Evolutionary conservation across 2,888 invertebrate genomes (phyloP), one percentile per base, ranked within the genome.

Genomic region (Drosophila aldrichi): DNA sequence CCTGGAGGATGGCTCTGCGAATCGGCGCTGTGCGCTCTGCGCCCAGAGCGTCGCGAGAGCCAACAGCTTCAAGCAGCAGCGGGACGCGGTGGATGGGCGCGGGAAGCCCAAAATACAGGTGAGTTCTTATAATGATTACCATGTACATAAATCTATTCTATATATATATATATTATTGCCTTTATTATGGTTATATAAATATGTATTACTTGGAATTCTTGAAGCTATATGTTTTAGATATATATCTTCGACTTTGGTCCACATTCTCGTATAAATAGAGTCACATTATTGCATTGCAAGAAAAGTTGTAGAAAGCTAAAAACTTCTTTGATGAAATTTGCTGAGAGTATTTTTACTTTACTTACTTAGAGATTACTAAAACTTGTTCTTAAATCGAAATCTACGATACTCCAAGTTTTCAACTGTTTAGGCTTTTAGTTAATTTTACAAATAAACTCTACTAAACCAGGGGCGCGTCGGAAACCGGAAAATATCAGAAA

Each of bases 1-100:
- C 71, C 74, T 92, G 75, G 92, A 92, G 56, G 90, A 85, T n/a
- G 91, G 91, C 3, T 80, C 88, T 8, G 72, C 87, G 43, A 88
- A 67, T 9, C 74, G 66, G 2, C 74, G 77, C 8, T 79, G 84
- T 40, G 67, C 74, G 3, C 60, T 64, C 12, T 68, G 79, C 43
- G 63, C 74, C 0, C 70, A 68, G 20, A 71, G 66, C 2, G 67
- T 88, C 7, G 40, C 46, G 9, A 65, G 86, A 22, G 85, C 44
- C 22, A 70, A 68, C 25, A 88, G 83, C 57, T 65, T 83, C 29
- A 82, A 70, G 43, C 71, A 70, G 55, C 85, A 78, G 5, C 57
- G 69, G 36, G 88, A 88, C 29, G 61, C 65, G 29, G 80, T 85
- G 44, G 86, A 86, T 56, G 86, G 83, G 43, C 73, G 49, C 54